Evolutionary conservation across 2,797 vertebrate genomes (phyloP), one percentile per base, ranked within the genome.

Genomic region (Xiphorhynchus erythropygius): DNA sequence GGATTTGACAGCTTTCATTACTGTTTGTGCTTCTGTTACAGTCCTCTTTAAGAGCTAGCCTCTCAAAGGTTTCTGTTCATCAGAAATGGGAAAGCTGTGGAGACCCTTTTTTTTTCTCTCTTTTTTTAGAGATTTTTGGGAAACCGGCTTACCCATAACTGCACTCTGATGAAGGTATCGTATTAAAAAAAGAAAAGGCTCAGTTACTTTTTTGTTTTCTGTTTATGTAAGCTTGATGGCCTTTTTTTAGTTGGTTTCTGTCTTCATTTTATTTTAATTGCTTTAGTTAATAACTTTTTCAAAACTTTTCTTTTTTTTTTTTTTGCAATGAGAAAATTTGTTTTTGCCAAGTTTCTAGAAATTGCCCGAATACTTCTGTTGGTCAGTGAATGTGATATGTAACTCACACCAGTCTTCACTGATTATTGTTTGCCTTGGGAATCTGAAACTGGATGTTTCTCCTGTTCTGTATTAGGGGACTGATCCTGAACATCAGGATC

Each of bases 121-220:
- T 84, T 88, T 65, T 86, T 82, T 77, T 90, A 77, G 74, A 85
- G 44, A 68, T 85, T 92, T 93, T 92, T 89, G 69, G 64, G 73
- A 89, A 93, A 86, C 64, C 73, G 50, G 22, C 65, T 87, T 89
- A 77, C 59, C 80, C 28, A 60, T 77, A 89, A 68, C 70, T 91
- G 55, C 39, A n/a, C 63, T 88, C 67, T 87, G 57, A 84, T 87
- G 57, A 87, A 88, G 30, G 44, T 75, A 68, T 35, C 7, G 4
- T 73, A 56, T 81, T 91, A 18, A 62, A 77, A 49, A 91, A 32
- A 76, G 42, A 83, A 81, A 90, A 88, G 47, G 11, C 28, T 76
- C 11, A 32, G 24, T 93, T 88, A 44, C 56, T 56, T 93, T 84
- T 76, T 87, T 68, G 32, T 55, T 75, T 71, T 67, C 62, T 39